Base-by-base conservation (phyloP, 2,797 vertebrate species). In the Eulemur coronatus region DNA sequence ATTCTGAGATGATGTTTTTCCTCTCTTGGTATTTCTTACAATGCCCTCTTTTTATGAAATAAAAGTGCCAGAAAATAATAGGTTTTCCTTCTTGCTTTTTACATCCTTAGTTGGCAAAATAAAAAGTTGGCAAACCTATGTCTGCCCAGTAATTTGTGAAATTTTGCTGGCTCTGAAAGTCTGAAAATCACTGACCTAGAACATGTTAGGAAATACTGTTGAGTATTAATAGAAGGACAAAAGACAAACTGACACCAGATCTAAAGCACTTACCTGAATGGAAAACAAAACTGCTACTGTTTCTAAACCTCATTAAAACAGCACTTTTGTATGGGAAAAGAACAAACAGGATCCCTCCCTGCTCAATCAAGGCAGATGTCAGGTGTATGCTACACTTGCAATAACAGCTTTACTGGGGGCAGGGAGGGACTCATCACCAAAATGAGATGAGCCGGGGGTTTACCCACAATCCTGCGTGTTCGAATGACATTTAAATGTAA, bases 11-110 rank as follows among this genome's bases (percentile, higher is more conserved):
- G 24, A 65, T 63, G 22, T 72, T 85, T 82, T 73, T 63, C 24
- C 69, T 92, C 28, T 93, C 69, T n/a, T 55, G 9, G 28, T 72
- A 35, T 73, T 97, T 91, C 92, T 93, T 72, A 89, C 80, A 95
- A 92, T 88, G 78, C n/a, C 59, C 70, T 92, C 79, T 80, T 48
- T 97, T 95, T 69, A 88, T 52, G 24, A 97, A 96, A 96, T 84
- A 75, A 95, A 95, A 87, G 72, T 46, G 55, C 57, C n/a, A 81
- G 52, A 93, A 72, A 26, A 91, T 43, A 94, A 79, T 26, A 41
- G 65, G 26, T 14, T 84, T 95, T 92, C 38, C 50, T 94, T 69
- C 63, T 20, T 90, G 33, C 72, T 84, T 89, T 94, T 91, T 59
- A 92, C 30, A 79, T 84, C 55, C 14, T 97, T 79, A 79, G 50